Conservation (phyloP, 2,113 vertebrate species). For the Geococcyx californianus region DNA sequence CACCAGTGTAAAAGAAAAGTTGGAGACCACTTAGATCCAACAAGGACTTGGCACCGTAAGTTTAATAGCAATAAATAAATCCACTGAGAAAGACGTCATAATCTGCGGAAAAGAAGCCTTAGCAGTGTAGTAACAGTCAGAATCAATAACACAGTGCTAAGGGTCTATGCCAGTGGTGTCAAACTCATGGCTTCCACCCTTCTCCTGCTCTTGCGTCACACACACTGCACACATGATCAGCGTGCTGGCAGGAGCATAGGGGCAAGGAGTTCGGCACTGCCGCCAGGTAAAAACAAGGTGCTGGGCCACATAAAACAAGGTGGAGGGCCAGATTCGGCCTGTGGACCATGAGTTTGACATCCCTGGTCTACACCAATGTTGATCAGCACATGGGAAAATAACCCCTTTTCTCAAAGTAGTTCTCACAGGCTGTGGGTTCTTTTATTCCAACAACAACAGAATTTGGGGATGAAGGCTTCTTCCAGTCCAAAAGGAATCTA, state of each 20-base stretch:
- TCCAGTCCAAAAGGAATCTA: background rate
- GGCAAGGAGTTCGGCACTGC: too few species aligned
- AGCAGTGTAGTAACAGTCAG: background rate
- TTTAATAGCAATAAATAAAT: background rate
- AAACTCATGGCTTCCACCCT: too few species aligned
- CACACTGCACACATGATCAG: too few species aligned
- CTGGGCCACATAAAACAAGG: too few species aligned
- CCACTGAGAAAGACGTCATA: background rate
- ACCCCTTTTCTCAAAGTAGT: background rate
- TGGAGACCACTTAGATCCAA: background rate
- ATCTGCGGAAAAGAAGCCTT: background rate
- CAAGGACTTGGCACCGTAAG: background rate
- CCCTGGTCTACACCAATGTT: background rate
- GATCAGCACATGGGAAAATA: background rate
- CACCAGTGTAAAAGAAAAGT: background rate
- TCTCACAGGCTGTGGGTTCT: background rate
- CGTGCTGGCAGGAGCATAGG: too few species aligned
- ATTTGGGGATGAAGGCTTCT: background rate
- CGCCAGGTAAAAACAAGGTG: too few species aligned
- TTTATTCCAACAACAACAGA: background rate
- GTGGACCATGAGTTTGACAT: too few species aligned
- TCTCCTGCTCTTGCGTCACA: too few species aligned
- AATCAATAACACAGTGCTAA: background rate
- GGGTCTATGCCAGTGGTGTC: too few species aligned
- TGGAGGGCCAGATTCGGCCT: too few species aligned